Evolutionary conservation across 2,888 invertebrate genomes (phyloP).

Genomic region (Macropis europaea): DNA sequence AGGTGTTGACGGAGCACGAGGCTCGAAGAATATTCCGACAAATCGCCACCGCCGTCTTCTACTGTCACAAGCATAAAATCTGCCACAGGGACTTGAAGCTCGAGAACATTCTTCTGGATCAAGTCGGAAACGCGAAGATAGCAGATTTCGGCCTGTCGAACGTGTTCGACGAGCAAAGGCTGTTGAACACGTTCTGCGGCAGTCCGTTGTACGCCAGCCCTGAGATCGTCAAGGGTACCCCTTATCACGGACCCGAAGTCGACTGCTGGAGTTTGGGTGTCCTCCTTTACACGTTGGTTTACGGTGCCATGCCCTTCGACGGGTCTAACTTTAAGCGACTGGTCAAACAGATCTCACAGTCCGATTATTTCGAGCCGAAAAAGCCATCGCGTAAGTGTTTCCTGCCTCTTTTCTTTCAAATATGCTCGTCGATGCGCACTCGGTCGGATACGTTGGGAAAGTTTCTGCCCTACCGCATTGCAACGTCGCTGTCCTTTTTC

Average conservation of each 20-base stretch:
- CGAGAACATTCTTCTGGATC: slow-evolving; percentile 96
- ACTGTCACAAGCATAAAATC: slow-evolving; percentile 99
- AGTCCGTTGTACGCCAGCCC: slow-evolving; percentile 98
- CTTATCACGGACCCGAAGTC: slow-evolving; percentile 98
- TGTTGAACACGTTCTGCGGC: slow-evolving; percentile 96
- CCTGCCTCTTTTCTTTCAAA: not conserved
- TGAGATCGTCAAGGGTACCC: slow-evolving; percentile 97
- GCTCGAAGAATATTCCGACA: slow-evolving; percentile 97
- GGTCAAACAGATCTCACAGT: slow-evolving; percentile 97
- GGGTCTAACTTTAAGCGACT: slow-evolving; percentile 98
- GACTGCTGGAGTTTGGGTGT: slow-evolving; percentile 98
- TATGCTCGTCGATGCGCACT: too few relatives aligned
- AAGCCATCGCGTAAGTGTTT: slow-evolving; percentile 90
- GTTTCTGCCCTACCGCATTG: too few relatives aligned
- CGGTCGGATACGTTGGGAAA: too few relatives aligned
- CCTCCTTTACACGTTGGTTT: slow-evolving; percentile 97
- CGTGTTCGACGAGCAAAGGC: slow-evolving; percentile 93
- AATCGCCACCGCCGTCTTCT: slow-evolving; percentile 97
- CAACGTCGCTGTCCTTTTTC: slow-evolving; percentile 61
- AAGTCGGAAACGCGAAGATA: slow-evolving; percentile 97
- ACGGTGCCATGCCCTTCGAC: slow-evolving; percentile 99
- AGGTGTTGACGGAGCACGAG: slow-evolving; percentile 94
- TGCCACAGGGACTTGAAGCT: slow-evolving; percentile 97
- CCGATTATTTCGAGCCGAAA: slow-evolving; percentile 98
- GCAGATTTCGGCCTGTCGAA: slow-evolving; percentile 99